Conservation (phyloP, 2,113 vertebrate species). For the Vimba vimba region DNA sequence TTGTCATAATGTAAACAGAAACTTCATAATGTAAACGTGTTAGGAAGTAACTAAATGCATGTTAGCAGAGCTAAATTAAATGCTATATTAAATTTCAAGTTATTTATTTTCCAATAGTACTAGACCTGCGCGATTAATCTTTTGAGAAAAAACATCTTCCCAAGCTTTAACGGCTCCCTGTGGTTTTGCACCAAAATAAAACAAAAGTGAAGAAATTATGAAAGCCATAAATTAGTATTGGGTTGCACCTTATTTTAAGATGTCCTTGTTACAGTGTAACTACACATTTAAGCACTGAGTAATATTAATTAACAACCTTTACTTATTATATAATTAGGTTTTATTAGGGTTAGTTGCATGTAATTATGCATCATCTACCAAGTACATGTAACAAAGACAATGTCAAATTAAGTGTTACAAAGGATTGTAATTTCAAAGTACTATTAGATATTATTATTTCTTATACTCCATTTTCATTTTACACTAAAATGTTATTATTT, state of each 20-base stretch:
- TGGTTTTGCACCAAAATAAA: neutral
- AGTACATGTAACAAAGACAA: too few species aligned
- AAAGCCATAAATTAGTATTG: neutral
- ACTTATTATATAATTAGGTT: too few species aligned
- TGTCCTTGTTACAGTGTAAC: too few species aligned
- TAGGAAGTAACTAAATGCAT: too few species aligned
- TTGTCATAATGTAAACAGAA: neutral
- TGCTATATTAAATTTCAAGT: too few species aligned
- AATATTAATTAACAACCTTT: too few species aligned
- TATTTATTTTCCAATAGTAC: neutral
- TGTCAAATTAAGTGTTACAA: too few species aligned
- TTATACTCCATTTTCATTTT: neutral
- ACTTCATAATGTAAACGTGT: neutral
- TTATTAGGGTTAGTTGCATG: too few species aligned
- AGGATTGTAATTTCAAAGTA: neutral
- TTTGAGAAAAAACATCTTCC: neutral
- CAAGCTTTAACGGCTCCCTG: neutral
- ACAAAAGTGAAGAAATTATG: neutral
- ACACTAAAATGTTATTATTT: neutral
- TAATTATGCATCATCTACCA: too few species aligned
- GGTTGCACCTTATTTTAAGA: too few species aligned
- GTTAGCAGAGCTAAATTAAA: too few species aligned
- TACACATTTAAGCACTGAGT: too few species aligned
- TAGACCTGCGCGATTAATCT: neutral
- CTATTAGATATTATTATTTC: neutral